phyloP scores from a whole-genome alignment of 1,140 invertebrate genomes.

The Eupristina koningsbergeri region DNA sequence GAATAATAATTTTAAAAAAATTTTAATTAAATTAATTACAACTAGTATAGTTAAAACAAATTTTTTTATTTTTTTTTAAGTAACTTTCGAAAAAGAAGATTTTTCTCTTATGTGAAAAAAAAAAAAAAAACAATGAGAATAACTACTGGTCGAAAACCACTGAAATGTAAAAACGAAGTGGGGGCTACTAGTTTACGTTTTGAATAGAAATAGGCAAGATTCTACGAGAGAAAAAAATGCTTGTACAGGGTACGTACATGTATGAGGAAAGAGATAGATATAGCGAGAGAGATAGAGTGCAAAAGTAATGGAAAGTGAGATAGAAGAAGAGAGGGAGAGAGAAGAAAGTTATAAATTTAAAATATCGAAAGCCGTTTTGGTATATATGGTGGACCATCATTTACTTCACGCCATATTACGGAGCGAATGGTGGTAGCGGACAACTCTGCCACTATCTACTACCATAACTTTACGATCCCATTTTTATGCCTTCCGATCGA shows the following conservation, averaged over 20 bases:
- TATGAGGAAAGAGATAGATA: too few relatives aligned
- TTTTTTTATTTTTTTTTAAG: too few relatives aligned
- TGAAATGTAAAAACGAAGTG: slow-evolving; percentile 40
- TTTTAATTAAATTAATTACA: too few relatives aligned
- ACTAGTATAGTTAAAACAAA: too few relatives aligned
- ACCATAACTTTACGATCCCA: slow-evolving; percentile 34
- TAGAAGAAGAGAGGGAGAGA: not conserved
- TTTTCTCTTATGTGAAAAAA: too few relatives aligned
- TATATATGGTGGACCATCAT: slow-evolving; percentile 42
- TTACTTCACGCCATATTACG: slow-evolving; percentile 47
- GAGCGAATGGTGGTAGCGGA: not conserved
- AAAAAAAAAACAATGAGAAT: not conserved
- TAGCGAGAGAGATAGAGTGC: not conserved
- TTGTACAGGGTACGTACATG: not conserved
- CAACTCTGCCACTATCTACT: slow-evolving; percentile 42
- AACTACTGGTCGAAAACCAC: slow-evolving; percentile 6
- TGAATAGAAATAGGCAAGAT: not conserved
- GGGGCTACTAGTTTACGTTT: not conserved
- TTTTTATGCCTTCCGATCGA: slow-evolving; percentile 26
- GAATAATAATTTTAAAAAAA: too few relatives aligned
- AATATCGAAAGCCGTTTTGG: slow-evolving; percentile 51
- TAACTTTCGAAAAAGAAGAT: not conserved
- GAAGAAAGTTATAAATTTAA: slow-evolving; percentile 45
- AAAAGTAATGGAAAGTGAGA: not conserved
- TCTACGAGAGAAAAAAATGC: not conserved